Base-by-base conservation (phyloP, 2,888 invertebrate genomes). In the Eupeodes luniger region DNA sequence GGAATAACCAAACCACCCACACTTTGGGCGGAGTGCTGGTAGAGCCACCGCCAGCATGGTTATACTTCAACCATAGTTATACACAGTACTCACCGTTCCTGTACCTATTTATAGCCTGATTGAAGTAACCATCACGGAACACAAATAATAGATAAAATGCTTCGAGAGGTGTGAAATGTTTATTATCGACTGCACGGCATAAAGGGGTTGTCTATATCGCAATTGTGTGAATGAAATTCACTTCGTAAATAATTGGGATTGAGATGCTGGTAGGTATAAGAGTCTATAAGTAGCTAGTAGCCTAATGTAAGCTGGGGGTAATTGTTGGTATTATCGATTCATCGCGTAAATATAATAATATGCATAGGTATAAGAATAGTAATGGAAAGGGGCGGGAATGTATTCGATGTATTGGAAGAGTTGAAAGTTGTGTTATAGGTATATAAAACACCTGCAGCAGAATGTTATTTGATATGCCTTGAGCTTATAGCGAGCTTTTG, bases 131-230 rank as follows among this genome's bases (percentile, higher is more conserved):
- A 36, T 69, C n/a, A 62, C 80, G 57, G 47, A 80, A 61, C 62
- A 59, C 62, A 59, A 70, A 75, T 64, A 69, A 70, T 49, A 67
- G 57, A 59, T 59, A 72, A 57, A 80, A 80, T 79, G 19, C 19
- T 66, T 49, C 12, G 19, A 57, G 69, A 84, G 80, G 84, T 84
- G 84, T 84, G 80, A 84, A 84, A 78, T 70, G 76, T 66, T 66
- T 66, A 81, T 76, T 55, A 34, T 85, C 47, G 72, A 72, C 34
- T 72, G 57, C 44, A 76, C 11, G 55, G 19, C 27, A 53, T 66
- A 12, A 64, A 47, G 77, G 66, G 51, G 51, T 66, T 49, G 44
- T 55, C 55, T 80, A 55, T 55, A 14, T 12, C n/a, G 16, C 27
- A 40, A 10, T 44, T 47, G 47, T 66, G 9, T 66, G 66, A 61